Evolutionary conservation across 2,888 invertebrate species (phyloP), one percentile per base, ranked within the genome.

Genomic region (Eilema sororculum): DNA sequence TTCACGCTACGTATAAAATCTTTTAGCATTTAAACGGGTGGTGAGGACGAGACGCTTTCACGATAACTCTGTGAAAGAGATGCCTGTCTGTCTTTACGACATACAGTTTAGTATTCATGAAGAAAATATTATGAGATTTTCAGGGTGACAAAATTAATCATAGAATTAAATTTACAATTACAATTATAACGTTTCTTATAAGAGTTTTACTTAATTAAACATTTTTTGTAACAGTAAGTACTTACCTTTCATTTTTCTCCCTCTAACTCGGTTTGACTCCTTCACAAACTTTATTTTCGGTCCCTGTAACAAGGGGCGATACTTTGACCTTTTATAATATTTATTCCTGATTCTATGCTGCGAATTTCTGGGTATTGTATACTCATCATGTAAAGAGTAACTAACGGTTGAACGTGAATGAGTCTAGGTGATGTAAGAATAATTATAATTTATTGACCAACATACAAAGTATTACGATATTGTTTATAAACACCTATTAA

Each of bases 1-100:
- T 83, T 84, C 83, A 65, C 77, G 78, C 80, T 81, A 82, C 77
- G 78, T 80, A 84, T 83, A 84, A 84, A 84, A 84, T 84, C 82
- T 80, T 81, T 81, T 75, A 79, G 71, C 81, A 71, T 79, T 80
- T 81, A 73, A 81, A 79, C 76, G 67, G 70, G 64, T 68, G 64
- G 58, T 67, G 37, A 59, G 71, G 70, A 76, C 64, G 73, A 72
- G 58, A 65, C 74, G 75, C 74, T 77, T 76, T 72, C 65, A 72
- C 68, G 69, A 76, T 78, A 74, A 74, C 70, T 69, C 22, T 62
- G 52, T 69, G 65, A 71, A 69, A 70, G 66, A 67, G 61, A 60
- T 66, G 73, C 67, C 65, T 74, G 73, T 75, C 70, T 71, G 74
- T 74, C 41, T 64, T n/a, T 68, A 25, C 13, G 16, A 62, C 59